Conservation (phyloP, 1,140 invertebrate genomes). For the Stratiolaelaps scimitus region DNA sequence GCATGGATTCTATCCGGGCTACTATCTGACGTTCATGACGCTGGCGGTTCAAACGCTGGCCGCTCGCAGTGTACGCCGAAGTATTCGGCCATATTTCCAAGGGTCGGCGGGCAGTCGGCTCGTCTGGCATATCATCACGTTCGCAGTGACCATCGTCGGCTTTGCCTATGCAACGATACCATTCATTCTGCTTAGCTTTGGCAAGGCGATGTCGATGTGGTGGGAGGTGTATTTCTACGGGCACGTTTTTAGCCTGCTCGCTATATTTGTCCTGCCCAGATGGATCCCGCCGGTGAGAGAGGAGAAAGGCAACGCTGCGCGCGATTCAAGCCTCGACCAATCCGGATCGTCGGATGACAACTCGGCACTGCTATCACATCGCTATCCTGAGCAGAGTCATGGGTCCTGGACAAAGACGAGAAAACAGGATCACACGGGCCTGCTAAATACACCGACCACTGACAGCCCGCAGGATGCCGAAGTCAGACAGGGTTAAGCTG, state of each 20-base stretch:
- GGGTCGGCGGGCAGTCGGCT: constrained; percentile 33
- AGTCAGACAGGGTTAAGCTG: no score
- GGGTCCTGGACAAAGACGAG: no score
- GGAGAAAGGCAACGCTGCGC: no score
- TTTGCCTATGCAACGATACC: constrained; percentile 18
- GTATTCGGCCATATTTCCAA: constrained; percentile 62
- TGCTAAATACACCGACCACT: no score
- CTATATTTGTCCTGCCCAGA: not conserved
- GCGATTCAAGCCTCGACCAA: no score
- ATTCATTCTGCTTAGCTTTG: constrained; percentile 35
- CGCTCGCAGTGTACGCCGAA: constrained; percentile 58
- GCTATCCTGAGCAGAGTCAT: no score
- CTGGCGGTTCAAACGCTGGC: constrained; percentile 73
- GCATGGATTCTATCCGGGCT: constrained; percentile 96
- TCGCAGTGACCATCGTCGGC: not conserved
- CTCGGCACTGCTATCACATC: no score
- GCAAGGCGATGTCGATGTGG: constrained; percentile 50
- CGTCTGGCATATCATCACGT: constrained; percentile 3
- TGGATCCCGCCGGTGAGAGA: not conserved
- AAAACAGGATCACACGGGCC: no score
- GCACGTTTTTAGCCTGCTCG: constrained; percentile 6
- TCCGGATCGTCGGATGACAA: no score
- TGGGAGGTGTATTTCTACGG: constrained; percentile 39
- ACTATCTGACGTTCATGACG: constrained; percentile 84
- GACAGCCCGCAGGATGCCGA: no score